A percentile compares a stretch with the other conserved stretches of the same genome.
These are phyloP conservation scores for Eira barbara DNA, from an alignment of 2,113 vertebrate genomes.

Conservation along the genomic window DNA sequence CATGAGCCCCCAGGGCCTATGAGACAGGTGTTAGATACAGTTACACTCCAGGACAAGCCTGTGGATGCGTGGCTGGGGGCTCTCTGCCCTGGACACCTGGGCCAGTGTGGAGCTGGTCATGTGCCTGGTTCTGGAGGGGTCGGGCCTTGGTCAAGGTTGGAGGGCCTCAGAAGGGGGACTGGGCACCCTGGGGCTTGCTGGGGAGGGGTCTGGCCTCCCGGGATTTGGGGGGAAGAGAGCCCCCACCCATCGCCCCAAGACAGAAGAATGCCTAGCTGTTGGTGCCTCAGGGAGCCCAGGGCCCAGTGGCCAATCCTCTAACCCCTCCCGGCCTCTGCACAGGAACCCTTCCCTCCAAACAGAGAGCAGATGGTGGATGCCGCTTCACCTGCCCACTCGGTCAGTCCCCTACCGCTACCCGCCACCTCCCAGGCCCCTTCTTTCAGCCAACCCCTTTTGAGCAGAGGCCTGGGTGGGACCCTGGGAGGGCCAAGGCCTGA, in stretches of 20 bases:
- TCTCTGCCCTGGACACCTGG: background rate
- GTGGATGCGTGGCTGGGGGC: background rate
- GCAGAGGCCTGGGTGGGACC: background rate
- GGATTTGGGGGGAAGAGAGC: background rate
- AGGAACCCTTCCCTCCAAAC: background rate
- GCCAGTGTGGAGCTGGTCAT: background rate
- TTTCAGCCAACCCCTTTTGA: background rate
- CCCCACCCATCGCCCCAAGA: background rate
- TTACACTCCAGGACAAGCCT: background rate
- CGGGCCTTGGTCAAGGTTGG: background rate
- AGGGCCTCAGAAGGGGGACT: background rate
- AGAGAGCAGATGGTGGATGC: slow-evolving; percentile 40
- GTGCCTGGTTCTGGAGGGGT: background rate
- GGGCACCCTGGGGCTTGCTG: background rate
- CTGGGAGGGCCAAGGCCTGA: background rate
- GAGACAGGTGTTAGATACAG: slow-evolving; percentile 19
- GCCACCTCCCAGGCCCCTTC: background rate
- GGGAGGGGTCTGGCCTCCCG: background rate
- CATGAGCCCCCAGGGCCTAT: background rate
- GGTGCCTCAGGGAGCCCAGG: background rate
- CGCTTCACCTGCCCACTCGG: background rate
- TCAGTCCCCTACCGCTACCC: background rate
- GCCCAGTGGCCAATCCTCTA: background rate
- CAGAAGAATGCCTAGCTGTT: background rate
- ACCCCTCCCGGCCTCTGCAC: slow-evolving; percentile 13